Base-by-base conservation (phyloP, 2,113 vertebrate species). In the Centropristis striata region DNA sequence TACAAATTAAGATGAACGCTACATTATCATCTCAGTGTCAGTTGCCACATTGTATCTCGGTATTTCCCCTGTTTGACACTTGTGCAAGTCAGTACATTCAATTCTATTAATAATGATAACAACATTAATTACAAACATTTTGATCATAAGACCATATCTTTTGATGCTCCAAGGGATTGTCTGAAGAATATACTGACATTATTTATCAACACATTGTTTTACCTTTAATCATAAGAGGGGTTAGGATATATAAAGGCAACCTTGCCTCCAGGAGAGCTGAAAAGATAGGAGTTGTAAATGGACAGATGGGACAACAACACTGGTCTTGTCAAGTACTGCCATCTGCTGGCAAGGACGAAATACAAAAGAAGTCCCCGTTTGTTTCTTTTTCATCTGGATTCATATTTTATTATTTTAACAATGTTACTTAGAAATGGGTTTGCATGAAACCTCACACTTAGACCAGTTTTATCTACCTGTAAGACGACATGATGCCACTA, bases 281-380 rank as follows among this genome's bases (percentile, higher is more conserved):
- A 53, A 25, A 8, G 16, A 60, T 41, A 2, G 39, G 25, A 27
- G 25, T 16, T 10, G 21, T 16, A 36, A 23, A 28, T 27, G 32
- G 4, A 57, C 4, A 32, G 15, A 78, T 36, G 1, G 2, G 4
- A 36, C 8, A 70, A 27, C 39, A 64, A 0, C 27, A 21, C 37
- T 70, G 75, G 9, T 84, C 66, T 67, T 83, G 90, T 85, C 78
- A 77, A 86, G 65, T 76, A 93, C 88, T 94, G 94, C 93, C 95
- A 91, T 88, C 95, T 95, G 18, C 92, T 95, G 95, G 80, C 41
- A 23, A 21, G 14, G 51, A 10, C 46, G 2, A 3, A 60, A 3
- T 10, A 12, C 23, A 9, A 41, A 16, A 42, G 37, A 4, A 16
- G 4, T 8, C 42, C 32, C 5, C 37, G 55, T 47, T 32, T 2